Percentiles rank a stretch among this genome's conserved stretches.
Evolutionary conservation across 2,797 vertebrate genomes (phyloP).

Genomic region (Rallus crepitans): DNA sequence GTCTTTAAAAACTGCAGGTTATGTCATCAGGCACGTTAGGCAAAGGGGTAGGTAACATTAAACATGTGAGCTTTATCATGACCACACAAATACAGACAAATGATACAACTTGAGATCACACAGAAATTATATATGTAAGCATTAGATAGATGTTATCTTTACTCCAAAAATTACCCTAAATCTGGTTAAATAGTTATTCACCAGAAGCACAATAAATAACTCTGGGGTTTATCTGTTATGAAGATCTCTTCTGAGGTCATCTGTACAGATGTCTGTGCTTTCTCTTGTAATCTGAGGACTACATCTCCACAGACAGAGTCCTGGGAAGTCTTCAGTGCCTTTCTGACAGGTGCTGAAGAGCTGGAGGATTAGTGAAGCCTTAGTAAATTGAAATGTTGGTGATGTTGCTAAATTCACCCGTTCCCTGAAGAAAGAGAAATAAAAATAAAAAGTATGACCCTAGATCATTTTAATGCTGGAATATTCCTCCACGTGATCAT

Average conservation of each 20-base stretch:
- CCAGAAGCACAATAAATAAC: conserved; percentile 62
- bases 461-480: neutral
- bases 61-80: neutral
- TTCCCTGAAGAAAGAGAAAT: conserved; percentile 1
- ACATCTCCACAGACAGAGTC: conserved; percentile 1
- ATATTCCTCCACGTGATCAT: neutral
- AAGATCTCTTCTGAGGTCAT: conserved; percentile 54
- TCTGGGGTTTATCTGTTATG: conserved; percentile 39
- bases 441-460: neutral
- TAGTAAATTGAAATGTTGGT: neutral
- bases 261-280: conserved; percentile 47
- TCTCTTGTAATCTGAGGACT: conserved; percentile 52
- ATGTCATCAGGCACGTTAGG: neutral
- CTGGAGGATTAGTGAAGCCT: conserved; percentile 23
- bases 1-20: conserved; percentile 19
- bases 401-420: neutral
- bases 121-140: conserved; percentile 19
- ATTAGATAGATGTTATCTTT: conserved; percentile 53
- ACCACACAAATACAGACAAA: conserved; percentile 56
- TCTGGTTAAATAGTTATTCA: conserved; percentile 42
- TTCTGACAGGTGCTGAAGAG: conserved; percentile 57
- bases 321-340: conserved; percentile 16
- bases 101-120: conserved; percentile 41
- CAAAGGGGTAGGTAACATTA: conserved; percentile 43
- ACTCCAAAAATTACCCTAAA: conserved; percentile 16